These are phyloP conservation scores for Dysidea cf. avara DNA, from an alignment of 37 sponge, comb jelly and placozoan species.

Conservation along the genomic window DNA sequence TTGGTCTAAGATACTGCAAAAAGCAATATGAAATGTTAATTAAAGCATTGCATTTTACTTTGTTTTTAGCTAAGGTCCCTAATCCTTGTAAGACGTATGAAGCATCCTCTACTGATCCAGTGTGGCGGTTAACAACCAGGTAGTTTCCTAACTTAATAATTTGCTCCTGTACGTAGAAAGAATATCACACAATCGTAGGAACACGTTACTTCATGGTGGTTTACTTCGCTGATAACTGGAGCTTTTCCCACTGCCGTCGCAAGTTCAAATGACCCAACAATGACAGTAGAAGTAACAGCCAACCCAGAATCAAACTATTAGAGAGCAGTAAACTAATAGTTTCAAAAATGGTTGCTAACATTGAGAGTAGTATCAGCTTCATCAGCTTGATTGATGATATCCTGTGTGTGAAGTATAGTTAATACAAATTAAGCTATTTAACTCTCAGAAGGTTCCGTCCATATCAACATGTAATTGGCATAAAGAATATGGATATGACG, in stretches of 20 bases:
- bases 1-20: conserved; percentile 50
- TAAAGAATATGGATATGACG: too few relatives aligned
- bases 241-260: conserved; percentile 6
- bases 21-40: too few relatives aligned
- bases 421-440: too few relatives aligned
- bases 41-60: background rate
- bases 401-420: conserved; percentile 42
- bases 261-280: conserved; percentile 46
- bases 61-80: conserved; percentile 27
- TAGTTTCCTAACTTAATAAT: conserved; percentile 68
- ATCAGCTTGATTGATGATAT: conserved; percentile 67
- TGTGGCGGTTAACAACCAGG: conserved; percentile 52
- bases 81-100: conserved; percentile 27
- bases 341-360: conserved; percentile 22
- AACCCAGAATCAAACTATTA: conserved; percentile 53
- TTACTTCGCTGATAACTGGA: conserved; percentile 44
- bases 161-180: conserved; percentile 57
- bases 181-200: too few relatives aligned
- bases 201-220: background rate
- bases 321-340: background rate
- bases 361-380: conserved; percentile 59
- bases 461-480: too few relatives aligned
- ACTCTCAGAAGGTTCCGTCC: too few relatives aligned
- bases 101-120: conserved; percentile 24
- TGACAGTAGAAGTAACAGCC: conserved; percentile 43